Base-by-base conservation (phyloP, 1,140 invertebrate species). In the Schlechtendalia chinensis region DNA sequence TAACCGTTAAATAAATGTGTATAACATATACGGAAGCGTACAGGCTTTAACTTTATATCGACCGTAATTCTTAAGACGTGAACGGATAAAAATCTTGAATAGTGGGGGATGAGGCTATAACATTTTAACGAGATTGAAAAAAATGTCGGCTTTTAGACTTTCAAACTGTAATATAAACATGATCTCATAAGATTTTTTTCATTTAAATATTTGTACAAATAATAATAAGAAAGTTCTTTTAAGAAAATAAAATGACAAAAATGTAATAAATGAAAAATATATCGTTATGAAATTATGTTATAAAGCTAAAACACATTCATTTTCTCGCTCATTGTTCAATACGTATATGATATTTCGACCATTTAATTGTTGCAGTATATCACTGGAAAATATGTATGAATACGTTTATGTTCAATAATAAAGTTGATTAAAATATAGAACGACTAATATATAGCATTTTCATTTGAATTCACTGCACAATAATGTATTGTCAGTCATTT, bases 51-150 rank as follows among this genome's bases (percentile, higher is more conserved):
- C 32, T 39, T 39, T 39, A 4, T 39, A 39, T 39, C 32, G 32
- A 39, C 32, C 32, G 32, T 8, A 8, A 39, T 39, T 39, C 32
- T 39, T 39, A 61, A 47, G 24, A 19, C 1, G 39, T 69, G 45
- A 11, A n/a, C 19, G 22, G 19, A 65, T 65, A 39, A n/a, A 12
- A 39, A 67, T 45, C 32, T 67, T 39, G 4, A 67, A 45, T 39
- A 39, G 32, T 8, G 32, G 32, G 8, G 32, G 32, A 3, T 47
- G 39, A 5, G 14, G n/a, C n/a, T 19, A 32, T n/a, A 74, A 14
- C n/a, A 19, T 71, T 71, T 16, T 71, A 74, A 74, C 17, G 24
- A 50, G 17, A 74, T n/a, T 74, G 50, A 53, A 32, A 54, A 71
- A 54, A 74, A 54, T 47, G 27, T 19, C 24, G 11, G 24, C 53